phyloP scores from a whole-genome alignment of 2,113 vertebrate genomes.

The Alosa alosa region DNA sequence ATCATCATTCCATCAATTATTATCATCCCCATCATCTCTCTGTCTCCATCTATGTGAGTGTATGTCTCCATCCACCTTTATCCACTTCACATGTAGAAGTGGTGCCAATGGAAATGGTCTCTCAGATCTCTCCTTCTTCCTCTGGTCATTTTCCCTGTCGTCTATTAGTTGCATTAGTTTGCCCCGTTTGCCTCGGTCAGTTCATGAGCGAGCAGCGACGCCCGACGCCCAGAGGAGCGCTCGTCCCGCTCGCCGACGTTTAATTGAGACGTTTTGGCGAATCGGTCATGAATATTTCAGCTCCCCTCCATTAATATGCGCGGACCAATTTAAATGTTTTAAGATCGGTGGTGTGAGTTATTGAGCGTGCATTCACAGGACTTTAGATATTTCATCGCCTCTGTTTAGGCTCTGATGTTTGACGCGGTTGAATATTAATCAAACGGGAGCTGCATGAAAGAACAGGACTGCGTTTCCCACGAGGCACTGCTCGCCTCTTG shows the following conservation, averaged over 20 bases:
- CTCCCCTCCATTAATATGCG: conserved; percentile 52
- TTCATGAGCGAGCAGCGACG: too few relatives aligned
- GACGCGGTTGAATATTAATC: conserved; percentile 54
- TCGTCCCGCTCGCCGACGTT: too few relatives aligned
- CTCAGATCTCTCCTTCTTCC: not conserved
- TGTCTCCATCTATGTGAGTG: too few relatives aligned
- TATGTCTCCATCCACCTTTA: too few relatives aligned
- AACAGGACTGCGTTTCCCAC: conserved; percentile 47
- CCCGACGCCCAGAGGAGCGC: too few relatives aligned
- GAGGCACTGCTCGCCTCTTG: conserved; percentile 37
- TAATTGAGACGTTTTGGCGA: conserved; percentile 61
- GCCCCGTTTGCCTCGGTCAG: too few relatives aligned
- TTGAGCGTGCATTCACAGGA: conserved; percentile 52
- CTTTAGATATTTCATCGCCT: conserved; percentile 48
- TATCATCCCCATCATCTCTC: too few relatives aligned
- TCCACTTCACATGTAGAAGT: too few relatives aligned
- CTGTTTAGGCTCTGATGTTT: conserved; percentile 55
- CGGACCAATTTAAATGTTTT: conserved; percentile 58
- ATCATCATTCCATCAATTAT: too few relatives aligned
- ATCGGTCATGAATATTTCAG: conserved; percentile 61
- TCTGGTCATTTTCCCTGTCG: too few relatives aligned
- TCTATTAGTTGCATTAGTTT: too few relatives aligned
- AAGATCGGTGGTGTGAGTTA: conserved; percentile 63
- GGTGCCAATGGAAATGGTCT: too few relatives aligned
- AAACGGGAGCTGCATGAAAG: conserved; percentile 32